Conservation (phyloP, 1,140 invertebrate genomes). For the Hyles vespertilio region DNA sequence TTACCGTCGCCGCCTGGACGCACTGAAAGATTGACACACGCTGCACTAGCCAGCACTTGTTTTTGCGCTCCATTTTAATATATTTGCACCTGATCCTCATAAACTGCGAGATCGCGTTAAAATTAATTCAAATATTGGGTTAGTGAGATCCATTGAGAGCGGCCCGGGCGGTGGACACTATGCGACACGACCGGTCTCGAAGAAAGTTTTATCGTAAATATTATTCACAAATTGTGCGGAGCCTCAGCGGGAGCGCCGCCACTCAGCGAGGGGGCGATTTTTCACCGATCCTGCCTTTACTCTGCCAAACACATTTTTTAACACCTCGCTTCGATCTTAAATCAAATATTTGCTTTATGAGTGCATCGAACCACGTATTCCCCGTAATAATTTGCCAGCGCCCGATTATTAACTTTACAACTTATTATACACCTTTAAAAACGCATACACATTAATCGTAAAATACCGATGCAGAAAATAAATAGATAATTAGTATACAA, state of each 20-base stretch:
- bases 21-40: conserved; percentile 60
- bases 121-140: conserved; percentile 30
- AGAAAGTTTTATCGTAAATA: conserved; percentile 65
- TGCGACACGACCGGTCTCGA: conserved; percentile 50
- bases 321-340: conserved; percentile 63
- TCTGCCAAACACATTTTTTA: conserved; percentile 72
- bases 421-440: no score
- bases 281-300: conserved; percentile 60
- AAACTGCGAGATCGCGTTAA: conserved; percentile 25
- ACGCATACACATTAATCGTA: no score
- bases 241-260: conserved; percentile 57
- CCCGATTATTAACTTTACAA: no score
- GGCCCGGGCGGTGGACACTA: conserved; percentile 31
- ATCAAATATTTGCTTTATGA: conserved; percentile 64
- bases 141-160: conserved; percentile 27
- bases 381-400: no score
- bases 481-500: no score
- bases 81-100: conserved; percentile 25
- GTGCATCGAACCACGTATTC: conserved; percentile 39
- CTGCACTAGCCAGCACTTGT: conserved; percentile 26
- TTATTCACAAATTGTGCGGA: conserved; percentile 62
- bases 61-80: conserved; percentile 33
- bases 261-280: conserved; percentile 71
- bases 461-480: no score
- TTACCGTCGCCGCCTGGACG: conserved; percentile 53